phyloP scores from a whole-genome alignment of 2,113 vertebrate genomes.

The Mola mola region DNA sequence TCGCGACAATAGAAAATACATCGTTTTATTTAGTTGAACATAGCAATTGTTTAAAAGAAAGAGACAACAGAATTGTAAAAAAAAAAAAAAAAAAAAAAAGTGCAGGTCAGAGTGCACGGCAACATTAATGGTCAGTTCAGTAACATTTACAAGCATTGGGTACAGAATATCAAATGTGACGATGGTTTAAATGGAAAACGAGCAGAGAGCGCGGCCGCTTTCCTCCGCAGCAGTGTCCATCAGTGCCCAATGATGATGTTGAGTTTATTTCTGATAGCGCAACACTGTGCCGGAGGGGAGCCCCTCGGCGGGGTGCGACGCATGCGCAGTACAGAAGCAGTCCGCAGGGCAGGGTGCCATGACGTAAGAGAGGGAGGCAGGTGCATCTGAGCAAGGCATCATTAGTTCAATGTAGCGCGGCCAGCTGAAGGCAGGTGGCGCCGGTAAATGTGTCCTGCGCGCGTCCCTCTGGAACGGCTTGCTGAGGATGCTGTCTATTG shows the following conservation, averaged over 20 bases:
- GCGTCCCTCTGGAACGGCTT: constrained; percentile 43
- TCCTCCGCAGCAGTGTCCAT: constrained; percentile 11
- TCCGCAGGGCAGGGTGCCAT: constrained; percentile 31
- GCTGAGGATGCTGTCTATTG: constrained; percentile 70
- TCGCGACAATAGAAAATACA: too few relatives aligned
- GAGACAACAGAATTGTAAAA: too few relatives aligned
- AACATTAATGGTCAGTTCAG: constrained; percentile 9
- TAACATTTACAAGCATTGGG: constrained; percentile 37
- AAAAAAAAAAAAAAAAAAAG: background rate
- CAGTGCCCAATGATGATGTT: constrained; percentile 18
- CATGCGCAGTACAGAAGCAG: constrained; percentile 55
- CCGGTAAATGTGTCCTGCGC: background rate
- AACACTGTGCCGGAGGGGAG: constrained; percentile 27
- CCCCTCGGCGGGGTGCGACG: constrained; percentile 42
- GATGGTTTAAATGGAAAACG: constrained; percentile 4
- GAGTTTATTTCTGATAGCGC: constrained; percentile 11
- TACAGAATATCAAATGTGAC: constrained; percentile 28
- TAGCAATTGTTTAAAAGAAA: too few relatives aligned
- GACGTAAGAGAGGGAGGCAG: constrained; percentile 48
- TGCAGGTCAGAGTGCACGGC: background rate
- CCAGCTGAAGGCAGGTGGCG: constrained; percentile 64
- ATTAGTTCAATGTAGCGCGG: constrained; percentile 54
- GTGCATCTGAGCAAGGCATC: constrained; percentile 56
- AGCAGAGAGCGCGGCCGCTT: constrained; percentile 2
- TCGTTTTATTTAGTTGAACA: too few relatives aligned